Conservation (phyloP, 2,113 vertebrate species). For the Hippopotamus amphibius region DNA sequence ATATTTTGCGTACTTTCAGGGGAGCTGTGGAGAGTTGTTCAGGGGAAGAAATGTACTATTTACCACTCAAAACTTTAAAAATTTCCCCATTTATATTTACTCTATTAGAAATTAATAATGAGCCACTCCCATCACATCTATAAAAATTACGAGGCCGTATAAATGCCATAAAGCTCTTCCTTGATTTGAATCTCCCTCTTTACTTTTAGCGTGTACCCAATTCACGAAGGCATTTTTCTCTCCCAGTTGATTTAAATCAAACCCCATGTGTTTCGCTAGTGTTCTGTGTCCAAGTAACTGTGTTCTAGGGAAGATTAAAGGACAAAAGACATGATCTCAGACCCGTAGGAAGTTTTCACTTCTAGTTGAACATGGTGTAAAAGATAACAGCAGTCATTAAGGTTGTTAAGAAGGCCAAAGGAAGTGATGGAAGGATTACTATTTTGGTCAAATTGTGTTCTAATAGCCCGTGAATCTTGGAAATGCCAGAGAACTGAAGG, state of each 20-base stretch:
- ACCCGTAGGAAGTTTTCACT: background rate
- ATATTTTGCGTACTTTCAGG: background rate
- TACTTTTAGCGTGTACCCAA: background rate
- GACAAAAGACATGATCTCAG: background rate
- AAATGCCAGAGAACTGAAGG: background rate
- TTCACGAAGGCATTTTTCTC: background rate
- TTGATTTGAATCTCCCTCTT: background rate
- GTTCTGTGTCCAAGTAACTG: background rate
- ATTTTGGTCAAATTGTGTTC: background rate
- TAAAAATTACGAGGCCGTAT: background rate
- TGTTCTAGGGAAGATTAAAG: background rate
- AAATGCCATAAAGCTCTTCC: background rate
- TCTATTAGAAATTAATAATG: constrained; percentile 33
- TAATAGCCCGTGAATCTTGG: background rate
- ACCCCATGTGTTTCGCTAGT: background rate
- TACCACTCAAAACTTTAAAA: background rate
- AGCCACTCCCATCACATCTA: background rate
- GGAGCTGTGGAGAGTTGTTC: constrained; percentile 4
- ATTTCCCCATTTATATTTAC: background rate
- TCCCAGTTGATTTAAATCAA: background rate
- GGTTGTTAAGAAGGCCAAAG: background rate
- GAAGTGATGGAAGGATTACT: background rate
- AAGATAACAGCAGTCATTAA: background rate
- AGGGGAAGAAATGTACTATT: background rate
- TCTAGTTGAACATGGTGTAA: background rate